phyloP scores from a whole-genome alignment of 2,113 vertebrate genomes.

The Podocnemis expansa region DNA sequence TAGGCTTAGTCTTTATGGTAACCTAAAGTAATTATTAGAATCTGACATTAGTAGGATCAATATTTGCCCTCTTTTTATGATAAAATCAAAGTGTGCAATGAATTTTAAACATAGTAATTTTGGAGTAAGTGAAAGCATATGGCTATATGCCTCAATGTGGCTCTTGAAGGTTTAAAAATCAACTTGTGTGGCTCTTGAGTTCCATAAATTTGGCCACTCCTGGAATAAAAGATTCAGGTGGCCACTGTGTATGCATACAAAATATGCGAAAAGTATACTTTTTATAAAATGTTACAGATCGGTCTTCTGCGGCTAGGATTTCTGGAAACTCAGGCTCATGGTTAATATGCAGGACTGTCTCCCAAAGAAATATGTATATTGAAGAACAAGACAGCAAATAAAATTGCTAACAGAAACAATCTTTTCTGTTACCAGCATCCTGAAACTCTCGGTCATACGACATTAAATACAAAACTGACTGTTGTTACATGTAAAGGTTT shows the following conservation, averaged over 20 bases:
- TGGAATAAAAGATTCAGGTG: not conserved
- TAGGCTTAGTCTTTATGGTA: too few relatives aligned
- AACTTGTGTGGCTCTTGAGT: too few relatives aligned
- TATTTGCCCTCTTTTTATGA: too few relatives aligned
- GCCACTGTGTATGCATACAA: not conserved
- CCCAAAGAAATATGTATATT: not conserved
- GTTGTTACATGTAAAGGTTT: not conserved
- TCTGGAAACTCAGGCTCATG: conserved; percentile 4
- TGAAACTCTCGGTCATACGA: not conserved
- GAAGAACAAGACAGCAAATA: not conserved
- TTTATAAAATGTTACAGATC: not conserved
- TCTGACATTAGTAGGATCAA: too few relatives aligned
- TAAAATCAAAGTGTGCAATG: too few relatives aligned
- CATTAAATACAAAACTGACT: not conserved
- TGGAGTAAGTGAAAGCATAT: too few relatives aligned
- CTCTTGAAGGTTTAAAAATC: too few relatives aligned
- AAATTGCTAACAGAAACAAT: not conserved
- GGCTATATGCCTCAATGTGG: too few relatives aligned
- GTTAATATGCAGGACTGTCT: conserved; percentile 48
- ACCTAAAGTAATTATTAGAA: too few relatives aligned
- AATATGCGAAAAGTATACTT: not conserved
- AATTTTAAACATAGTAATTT: too few relatives aligned
- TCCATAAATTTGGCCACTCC: too few relatives aligned
- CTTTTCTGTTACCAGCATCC: not conserved
- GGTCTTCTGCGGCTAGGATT: conserved; percentile 25